Percentiles rank a stretch among this genome's conserved stretches.
Conservation (phyloP, 1,140 invertebrate species). For the Protaetia brevitarsis region DNA sequence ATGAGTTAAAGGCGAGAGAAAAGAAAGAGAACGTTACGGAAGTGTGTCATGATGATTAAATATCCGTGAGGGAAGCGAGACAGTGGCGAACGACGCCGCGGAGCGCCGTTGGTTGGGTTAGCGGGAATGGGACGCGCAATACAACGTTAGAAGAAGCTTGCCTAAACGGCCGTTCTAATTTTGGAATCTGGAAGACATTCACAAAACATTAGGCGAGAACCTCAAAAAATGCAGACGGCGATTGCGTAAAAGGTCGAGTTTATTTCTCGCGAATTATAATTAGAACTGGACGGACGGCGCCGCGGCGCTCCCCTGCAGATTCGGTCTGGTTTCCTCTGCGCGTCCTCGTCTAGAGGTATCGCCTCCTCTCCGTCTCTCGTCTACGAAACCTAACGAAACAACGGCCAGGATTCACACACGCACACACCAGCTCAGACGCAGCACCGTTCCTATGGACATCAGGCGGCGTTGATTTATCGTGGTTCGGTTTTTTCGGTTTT, state of each 20-base stretch:
- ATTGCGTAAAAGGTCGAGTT: conserved; percentile 22
- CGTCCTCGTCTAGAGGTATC: conserved; percentile 16
- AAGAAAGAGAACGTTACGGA: neutral
- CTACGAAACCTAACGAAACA: no score
- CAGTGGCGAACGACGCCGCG: neutral
- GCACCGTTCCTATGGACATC: no score
- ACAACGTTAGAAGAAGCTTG: conserved; percentile 2
- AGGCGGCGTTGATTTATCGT: no score
- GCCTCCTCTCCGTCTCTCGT: no score
- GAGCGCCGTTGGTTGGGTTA: no score
- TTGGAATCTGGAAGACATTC: conserved; percentile 20
- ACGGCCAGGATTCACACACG: no score
- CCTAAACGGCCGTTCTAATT: conserved; percentile 14
- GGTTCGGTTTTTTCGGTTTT: no score
- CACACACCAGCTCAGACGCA: no score
- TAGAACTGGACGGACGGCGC: conserved; percentile 15
- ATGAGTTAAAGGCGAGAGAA: no score
- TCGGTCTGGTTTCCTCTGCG: conserved; percentile 19
- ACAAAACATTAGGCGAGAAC: conserved; percentile 20
- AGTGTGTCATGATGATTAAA: neutral
- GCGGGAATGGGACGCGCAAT: no score
- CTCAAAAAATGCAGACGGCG: conserved; percentile 21
- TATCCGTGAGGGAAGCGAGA: neutral
- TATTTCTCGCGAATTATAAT: conserved; percentile 19
- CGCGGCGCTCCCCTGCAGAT: conserved; percentile 20